Evolutionary conservation across 37 sponge, comb jelly and placozoan genomes (phyloP), one percentile per base, ranked within the genome.

Genomic region (Theonella swinhoei): DNA sequence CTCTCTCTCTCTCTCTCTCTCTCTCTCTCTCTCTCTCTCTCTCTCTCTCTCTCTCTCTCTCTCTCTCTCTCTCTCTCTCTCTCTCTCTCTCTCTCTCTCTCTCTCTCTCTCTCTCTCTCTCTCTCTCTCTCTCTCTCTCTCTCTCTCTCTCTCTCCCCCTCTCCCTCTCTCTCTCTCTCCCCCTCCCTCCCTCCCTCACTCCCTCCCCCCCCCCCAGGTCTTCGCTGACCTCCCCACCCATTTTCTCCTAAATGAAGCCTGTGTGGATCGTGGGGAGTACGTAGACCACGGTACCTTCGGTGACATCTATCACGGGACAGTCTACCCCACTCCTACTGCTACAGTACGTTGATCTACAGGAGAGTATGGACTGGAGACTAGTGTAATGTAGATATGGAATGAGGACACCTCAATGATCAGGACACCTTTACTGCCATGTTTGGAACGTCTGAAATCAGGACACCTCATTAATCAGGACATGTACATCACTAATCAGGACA

Each of bases 261-360:
- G 87, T 72, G 80, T 96, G 39, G 82, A 87, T 43, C 62, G 76
- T 60, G 87, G 91, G 43, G 76, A 83, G 82, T 90, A 84, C 73
- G 82, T 96, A 26, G 92, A 82, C 59, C 73, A 78, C 34, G 94
- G 94, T 5, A 43, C 83, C 0, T 93, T 93, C 85, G 97, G 93
- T 4, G 94, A 93, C 71, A 93, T 96, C 39, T 96, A 86, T 63
- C 90, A 83, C 14, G 96, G 96, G 33, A 34, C 79, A 72, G 80
- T 88, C 37, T 85, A 88, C 62, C 93, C 93, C 25, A 33, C 68
- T 40, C 67, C 62, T 8, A 59, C 85, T 36, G 85, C 93, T 26
- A 81, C 92, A 3, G 90, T 90, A 36, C 80, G 85, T 35, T 1
- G 1, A 22, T 1, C 14, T 47, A 47, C 54, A 47, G 7, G n/a